Base-by-base conservation (phyloP, 2,797 vertebrate species). In the Poeciliopsis gracilis region DNA sequence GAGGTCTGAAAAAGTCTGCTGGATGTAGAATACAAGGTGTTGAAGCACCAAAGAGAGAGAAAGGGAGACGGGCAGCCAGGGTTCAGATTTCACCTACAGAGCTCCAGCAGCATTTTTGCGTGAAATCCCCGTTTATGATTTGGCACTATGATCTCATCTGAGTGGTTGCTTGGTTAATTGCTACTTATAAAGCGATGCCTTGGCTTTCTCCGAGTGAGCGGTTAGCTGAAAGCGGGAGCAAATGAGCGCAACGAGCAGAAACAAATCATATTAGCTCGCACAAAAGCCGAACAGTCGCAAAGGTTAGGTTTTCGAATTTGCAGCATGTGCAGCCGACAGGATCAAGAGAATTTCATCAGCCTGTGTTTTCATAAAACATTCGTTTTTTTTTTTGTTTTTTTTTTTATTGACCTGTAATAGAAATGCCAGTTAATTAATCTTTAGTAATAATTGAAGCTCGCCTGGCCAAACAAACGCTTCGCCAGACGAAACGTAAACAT, bases 21-120 rank as follows among this genome's bases (percentile, higher is more conserved):
- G 67, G 81, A 78, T 79, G 78, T 67, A 63, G 70, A 86, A 85
- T 70, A 73, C 82, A 77, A 89, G 82, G 77, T 89, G 79, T 90
- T 81, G 73, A 83, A 80, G 87, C 15, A 66, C 75, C 43, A 79
- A 88, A 85, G 66, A 53, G 53, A 82, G 47, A 83, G 49, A 57
- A 66, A 53, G 59, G 41, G 20, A 49, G 72, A 53, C 45, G 78
- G 36, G 16, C 10, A 66, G 38, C 36, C 18, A 11, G 38, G 38
- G 23, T 69, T 43, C 38, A 69, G 9, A 51, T 20, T 28, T 23
- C 47, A 51, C 28, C 72, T 51, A 13, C 18, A 30, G 28, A 72
- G 38, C 46, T 49, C 49, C 20, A 16, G 72, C 47, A 36, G 36
- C 46, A 73, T 33, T 51, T 51, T 47, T 47, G 70, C 36, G 8